phyloP scores from a whole-genome alignment of 2,113 vertebrate species.

The Melanerpes aurifrons region DNA sequence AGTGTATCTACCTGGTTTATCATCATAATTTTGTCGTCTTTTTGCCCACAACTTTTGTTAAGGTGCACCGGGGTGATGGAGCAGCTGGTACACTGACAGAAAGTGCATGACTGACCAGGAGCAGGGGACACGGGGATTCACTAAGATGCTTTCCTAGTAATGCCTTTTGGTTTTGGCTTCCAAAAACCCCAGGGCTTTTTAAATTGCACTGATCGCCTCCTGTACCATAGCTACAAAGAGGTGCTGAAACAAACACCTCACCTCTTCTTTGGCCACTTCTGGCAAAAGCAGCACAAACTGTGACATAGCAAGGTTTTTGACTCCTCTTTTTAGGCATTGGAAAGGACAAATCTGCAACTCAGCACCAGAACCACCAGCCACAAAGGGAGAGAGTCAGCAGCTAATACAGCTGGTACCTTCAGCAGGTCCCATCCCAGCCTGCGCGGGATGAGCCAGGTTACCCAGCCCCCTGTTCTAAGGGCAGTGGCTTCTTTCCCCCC shows the following conservation, averaged over 20 bases:
- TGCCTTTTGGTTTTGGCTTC: not conserved
- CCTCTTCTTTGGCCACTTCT: slow-evolving; percentile 14
- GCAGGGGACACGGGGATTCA: not conserved
- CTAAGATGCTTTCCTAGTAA: not conserved
- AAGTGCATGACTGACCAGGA: not conserved
- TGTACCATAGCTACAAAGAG: not conserved
- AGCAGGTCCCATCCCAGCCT: not conserved
- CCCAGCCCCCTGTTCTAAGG: not conserved
- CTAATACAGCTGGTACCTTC: not conserved
- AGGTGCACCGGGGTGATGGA: not conserved
- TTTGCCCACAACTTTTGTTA: not conserved
- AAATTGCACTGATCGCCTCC: slow-evolving; percentile 9
- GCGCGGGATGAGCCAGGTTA: not conserved
- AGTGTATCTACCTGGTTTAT: not conserved
- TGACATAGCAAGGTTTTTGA: not conserved
- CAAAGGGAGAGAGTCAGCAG: not conserved
- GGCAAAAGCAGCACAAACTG: slow-evolving; percentile 24
- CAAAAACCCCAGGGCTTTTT: not conserved
- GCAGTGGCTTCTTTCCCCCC: not conserved
- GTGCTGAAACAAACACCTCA: not conserved
- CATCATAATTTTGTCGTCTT: not conserved
- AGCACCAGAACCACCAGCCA: not conserved
- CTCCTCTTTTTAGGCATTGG: not conserved
- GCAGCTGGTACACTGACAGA: not conserved
- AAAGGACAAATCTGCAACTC: not conserved